Base-by-base conservation (phyloP, 1,140 invertebrate species). In the Brachionus rotundiformis region DNA sequence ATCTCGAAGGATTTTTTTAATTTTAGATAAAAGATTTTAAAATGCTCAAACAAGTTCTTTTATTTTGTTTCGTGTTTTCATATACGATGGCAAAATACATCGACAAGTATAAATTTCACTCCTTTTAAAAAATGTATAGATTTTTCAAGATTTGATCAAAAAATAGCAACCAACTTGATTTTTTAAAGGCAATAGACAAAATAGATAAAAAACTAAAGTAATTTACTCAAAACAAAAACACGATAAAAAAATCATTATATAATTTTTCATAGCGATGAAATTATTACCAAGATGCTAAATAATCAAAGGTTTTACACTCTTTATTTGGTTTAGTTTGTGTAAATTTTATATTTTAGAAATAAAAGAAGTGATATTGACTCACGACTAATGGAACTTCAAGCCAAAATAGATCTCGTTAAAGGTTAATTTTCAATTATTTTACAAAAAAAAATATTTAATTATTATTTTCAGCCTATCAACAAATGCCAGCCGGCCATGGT, bases 401-500 rank as follows among this genome's bases (percentile, higher is more conserved):
- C 73, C 13, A 68, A 68, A 36, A 68, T 68, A 16, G 63, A 68
- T 10, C 31, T 68, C 6, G 31, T 68, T 6, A 68, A 68, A 68
- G 63, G 63, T 63, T 13, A 31, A 2, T 36, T 68, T 1, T 16
- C 1, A 33, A 11, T 61, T 8, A 61, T 16, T 61, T 3, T 23
- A 16, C 23, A n/a, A 68, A 39, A 11, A 36, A 23, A 19, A 39
- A 36, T 3, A 1, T 16, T 68, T n/a, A 16, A 68, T 49, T 23
- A 33, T 63, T 63, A 29, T 27, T 16, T 39, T 19, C 6, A 68
- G 63, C 63, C 10, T 68, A 68, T 68, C 63, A 68, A 68, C 63
- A 68, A 33, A 68, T 77, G 73, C 73, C 73, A n/a, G 73, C 73
- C 33, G 73, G 73, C 11, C 73, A 77, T 59, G 73, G 73, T n/a